Percentiles rank a stretch among this genome's conserved stretches.
Conservation (phyloP, 2,797 vertebrate species). For the Leptodactylus fallax region DNA sequence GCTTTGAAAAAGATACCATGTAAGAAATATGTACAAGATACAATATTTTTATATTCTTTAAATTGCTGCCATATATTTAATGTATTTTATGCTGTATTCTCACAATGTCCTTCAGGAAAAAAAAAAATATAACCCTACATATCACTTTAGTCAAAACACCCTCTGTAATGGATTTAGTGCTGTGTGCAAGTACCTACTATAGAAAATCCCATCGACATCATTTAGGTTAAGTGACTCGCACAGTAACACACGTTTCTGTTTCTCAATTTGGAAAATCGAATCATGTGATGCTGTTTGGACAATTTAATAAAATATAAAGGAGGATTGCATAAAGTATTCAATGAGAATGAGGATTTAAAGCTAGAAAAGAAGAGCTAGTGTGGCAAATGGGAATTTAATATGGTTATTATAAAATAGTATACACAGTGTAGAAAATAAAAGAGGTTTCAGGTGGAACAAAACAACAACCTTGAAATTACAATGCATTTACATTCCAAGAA, state of each 20-base stretch:
- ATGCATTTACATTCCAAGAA: constrained; percentile 57
- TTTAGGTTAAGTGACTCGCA: constrained; percentile 18
- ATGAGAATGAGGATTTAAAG: constrained; percentile 33
- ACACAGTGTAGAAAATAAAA: constrained; percentile 47
- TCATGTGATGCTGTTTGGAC: constrained; percentile 23
- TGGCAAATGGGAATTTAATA: constrained; percentile 49
- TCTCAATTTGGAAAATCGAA: constrained; percentile 1
- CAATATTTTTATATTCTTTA: too few relatives aligned
- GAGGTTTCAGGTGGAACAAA: constrained; percentile 50
- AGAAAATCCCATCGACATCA: not conserved
- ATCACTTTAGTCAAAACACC: not conserved
- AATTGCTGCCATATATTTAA: not conserved
- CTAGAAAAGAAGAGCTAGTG: constrained; percentile 26
- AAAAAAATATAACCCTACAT: not conserved
- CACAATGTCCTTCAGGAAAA: not conserved
- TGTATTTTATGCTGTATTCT: not conserved
- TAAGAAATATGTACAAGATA: too few relatives aligned
- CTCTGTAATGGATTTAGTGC: not conserved
- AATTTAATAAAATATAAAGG: constrained; percentile 39
- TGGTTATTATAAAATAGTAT: constrained; percentile 41
- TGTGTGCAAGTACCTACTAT: not conserved
- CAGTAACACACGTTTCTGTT: not conserved
- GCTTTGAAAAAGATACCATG: too few relatives aligned
- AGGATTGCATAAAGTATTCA: constrained; percentile 22
- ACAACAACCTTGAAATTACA: constrained; percentile 58